Conservation (phyloP, 2,888 invertebrate genomes). For the Eucriotettix oculatus region DNA sequence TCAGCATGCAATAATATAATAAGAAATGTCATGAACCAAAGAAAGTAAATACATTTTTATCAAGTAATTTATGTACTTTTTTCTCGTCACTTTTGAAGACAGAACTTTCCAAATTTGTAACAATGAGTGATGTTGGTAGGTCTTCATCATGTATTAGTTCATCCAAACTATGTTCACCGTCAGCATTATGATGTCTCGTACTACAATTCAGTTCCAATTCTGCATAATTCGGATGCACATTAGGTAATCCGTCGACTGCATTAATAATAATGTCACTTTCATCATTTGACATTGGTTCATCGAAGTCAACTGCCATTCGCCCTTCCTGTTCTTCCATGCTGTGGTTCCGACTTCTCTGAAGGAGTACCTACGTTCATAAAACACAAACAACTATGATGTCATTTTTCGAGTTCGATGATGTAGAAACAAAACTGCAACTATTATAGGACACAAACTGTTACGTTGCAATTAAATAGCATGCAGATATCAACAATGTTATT, state of each 20-base stretch:
- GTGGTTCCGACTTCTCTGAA: neutral
- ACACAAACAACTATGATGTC: too few species aligned
- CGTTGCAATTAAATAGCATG: too few species aligned
- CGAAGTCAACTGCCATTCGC: conserved; percentile 9
- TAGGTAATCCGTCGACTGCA: conserved; percentile 69
- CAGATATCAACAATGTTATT: too few species aligned
- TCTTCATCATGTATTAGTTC: conserved; percentile 54
- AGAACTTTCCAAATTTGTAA: conserved; percentile 69
- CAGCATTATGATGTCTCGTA: conserved; percentile 17
- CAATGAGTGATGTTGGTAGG: conserved; percentile 75
- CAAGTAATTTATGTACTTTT: conserved; percentile 22
- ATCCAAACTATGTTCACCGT: conserved; percentile 31
- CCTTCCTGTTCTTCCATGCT: conserved; percentile 11
- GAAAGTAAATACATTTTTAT: too few species aligned
- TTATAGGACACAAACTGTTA: too few species aligned
- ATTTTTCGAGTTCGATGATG: too few species aligned
- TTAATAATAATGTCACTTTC: conserved; percentile 51
- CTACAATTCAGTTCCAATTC: conserved; percentile 41
- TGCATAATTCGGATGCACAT: conserved; percentile 62
- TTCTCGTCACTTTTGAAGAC: conserved; percentile 45
- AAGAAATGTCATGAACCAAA: too few species aligned
- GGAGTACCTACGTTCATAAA: too few species aligned
- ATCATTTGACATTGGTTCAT: conserved; percentile 9
- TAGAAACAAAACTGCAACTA: too few species aligned
- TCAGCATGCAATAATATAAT: too few species aligned